Evolutionary conservation across 53 echinoderm and acorn worm species (phyloP).

Genomic region (Paelopatides confundens): DNA sequence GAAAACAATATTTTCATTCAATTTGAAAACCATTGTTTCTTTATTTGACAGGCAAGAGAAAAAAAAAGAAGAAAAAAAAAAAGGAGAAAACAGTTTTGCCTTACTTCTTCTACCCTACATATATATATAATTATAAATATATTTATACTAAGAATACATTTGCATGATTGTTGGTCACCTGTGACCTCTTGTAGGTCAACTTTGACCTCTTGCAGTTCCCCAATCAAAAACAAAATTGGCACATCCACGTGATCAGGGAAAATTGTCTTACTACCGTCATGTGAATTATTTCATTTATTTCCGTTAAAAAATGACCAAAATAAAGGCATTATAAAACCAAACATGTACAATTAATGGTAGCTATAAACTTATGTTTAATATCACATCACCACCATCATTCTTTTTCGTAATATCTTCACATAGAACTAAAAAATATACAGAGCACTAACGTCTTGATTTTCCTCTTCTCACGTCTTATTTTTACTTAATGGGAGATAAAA

Average conservation of each 20-base stretch:
- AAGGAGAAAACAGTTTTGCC: slow-evolving; percentile 39
- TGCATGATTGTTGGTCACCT: slow-evolving; percentile 47
- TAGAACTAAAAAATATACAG: neutral
- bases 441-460: neutral
- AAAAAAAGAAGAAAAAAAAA: slow-evolving; percentile 10
- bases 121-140: slow-evolving; percentile 53
- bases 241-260: slow-evolving; percentile 18
- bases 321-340: slow-evolving; percentile 14
- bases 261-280: neutral
- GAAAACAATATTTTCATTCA: neutral
- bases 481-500: neutral
- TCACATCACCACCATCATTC: too few relatives aligned
- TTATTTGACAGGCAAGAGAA: slow-evolving; percentile 42
- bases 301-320: neutral
- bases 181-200: slow-evolving; percentile 18
- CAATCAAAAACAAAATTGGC: slow-evolving; percentile 23
- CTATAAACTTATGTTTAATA: neutral
- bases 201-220: neutral
- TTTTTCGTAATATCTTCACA: too few relatives aligned
- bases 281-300: slow-evolving; percentile 6
- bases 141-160: slow-evolving; percentile 54
- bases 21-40: slow-evolving; percentile 26
- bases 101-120: slow-evolving; percentile 45
- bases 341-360: slow-evolving; percentile 6
- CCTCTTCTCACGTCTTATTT: neutral